These are phyloP conservation scores for Carcinoscorpius rotundicauda DNA, from an alignment of 1,140 invertebrate genomes.

Conservation along the genomic window DNA sequence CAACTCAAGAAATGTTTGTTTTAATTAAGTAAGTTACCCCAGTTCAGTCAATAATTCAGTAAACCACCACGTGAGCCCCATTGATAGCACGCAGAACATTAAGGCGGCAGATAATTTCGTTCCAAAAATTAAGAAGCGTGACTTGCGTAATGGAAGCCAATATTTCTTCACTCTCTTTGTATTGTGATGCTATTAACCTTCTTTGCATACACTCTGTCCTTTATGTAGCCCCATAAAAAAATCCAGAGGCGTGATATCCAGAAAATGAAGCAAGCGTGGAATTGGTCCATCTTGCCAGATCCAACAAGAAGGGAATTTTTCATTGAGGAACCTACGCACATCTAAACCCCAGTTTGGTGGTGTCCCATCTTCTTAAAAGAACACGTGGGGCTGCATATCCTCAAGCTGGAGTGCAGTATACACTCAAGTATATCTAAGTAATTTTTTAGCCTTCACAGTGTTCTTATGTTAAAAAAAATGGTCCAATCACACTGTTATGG, in stretches of 20 bases:
- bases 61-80: background rate
- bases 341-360: constrained; percentile 3
- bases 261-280: background rate
- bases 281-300: constrained; percentile 10
- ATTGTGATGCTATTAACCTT: background rate
- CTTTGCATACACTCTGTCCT: background rate
- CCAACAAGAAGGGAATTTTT: constrained; percentile 9
- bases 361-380: constrained; percentile 14
- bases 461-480: background rate
- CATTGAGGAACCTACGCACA: background rate
- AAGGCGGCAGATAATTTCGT: too few species aligned
- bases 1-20: too few species aligned
- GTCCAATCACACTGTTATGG: background rate
- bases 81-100: background rate
- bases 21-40: too few species aligned
- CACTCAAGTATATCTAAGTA: constrained; percentile 5
- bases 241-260: constrained; percentile 7
- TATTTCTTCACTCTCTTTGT: background rate
- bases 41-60: background rate
- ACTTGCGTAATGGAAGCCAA: background rate
- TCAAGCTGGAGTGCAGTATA: constrained; percentile 5
- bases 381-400: background rate
- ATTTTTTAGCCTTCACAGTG: background rate
- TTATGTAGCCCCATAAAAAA: constrained; percentile 11
- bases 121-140: background rate